These are phyloP conservation scores for Peromyscus californicus DNA, from an alignment of 2,113 vertebrate species.

Conservation along the genomic window DNA sequence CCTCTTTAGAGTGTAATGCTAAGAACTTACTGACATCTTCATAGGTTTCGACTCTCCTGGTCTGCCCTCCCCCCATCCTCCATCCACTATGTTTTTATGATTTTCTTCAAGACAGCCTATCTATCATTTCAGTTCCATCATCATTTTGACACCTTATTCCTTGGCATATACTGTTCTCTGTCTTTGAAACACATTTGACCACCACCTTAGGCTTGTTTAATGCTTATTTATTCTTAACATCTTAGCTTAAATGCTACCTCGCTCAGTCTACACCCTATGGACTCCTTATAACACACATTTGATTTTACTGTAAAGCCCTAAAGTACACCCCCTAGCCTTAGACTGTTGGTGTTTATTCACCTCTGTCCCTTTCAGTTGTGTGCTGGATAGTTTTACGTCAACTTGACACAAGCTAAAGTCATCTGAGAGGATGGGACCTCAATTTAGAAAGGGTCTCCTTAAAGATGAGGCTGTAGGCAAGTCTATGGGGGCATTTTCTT, in stretches of 20 bases:
- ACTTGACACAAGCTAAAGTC: background rate
- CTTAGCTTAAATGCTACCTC: background rate
- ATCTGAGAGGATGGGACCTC: background rate
- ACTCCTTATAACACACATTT: background rate
- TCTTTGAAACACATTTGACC: background rate
- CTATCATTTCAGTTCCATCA: too few relatives aligned
- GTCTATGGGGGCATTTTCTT: background rate
- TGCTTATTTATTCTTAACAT: background rate
- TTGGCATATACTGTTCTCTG: background rate
- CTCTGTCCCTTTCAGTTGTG: background rate
- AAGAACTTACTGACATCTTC: background rate
- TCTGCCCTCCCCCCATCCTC: fast-evolving
- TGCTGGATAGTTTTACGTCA: background rate
- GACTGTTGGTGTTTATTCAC: background rate
- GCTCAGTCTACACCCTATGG: background rate
- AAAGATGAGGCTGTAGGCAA: background rate
- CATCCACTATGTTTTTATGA: background rate
- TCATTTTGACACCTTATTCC: background rate
- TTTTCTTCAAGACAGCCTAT: background rate
- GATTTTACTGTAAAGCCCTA: background rate
- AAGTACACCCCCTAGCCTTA: fast-evolving
- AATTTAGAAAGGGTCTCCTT: background rate
- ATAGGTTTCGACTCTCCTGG: background rate
- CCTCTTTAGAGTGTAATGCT: background rate
- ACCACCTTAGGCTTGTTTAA: background rate